Base-by-base conservation (phyloP, 2,797 vertebrate species). In the Sebastes cheni region DNA sequence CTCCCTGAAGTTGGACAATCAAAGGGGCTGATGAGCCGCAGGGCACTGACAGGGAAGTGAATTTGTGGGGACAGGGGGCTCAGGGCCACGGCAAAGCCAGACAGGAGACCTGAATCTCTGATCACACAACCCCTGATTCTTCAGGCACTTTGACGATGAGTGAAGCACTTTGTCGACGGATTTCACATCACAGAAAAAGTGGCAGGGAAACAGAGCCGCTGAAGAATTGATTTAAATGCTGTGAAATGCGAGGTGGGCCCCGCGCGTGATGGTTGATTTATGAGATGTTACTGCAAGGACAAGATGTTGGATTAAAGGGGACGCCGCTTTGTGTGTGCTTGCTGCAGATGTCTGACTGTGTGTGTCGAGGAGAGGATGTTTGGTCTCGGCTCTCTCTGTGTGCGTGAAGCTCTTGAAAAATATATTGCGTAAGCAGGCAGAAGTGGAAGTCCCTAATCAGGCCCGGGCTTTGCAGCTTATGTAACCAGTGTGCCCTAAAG, bases 1-100 rank as follows among this genome's bases (percentile, higher is more conserved):
- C 78, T 90, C 46, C 72, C 79, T 54, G 54, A 87, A 90, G 87
- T 91, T 69, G 80, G 79, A 87, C 82, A 86, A 85, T 89, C 87
- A 85, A 88, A 91, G 68, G 34, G 46, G 58, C 77, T 56, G 61
- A 72, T 77, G 79, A 89, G 86, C 84, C 27, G 12, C 78, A 68
- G 80, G 79, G 84, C 74, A 36, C 78, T 84, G 84, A 87, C 78
- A 81, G 83, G 27, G 56, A 87, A 78, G 75, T 64, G 81, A 70
- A 90, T 88, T 85, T 56, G 80, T 30, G 52, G 55, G 87, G 87
- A 86, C 77, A 66, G 25, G 67, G 70, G 55, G 72, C 77, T 78
- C 39, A 18, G 78, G 83, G 82, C 75, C 81, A 67, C n/a, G 3
- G 75, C 50, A 59, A 59, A 34, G 82, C 74, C 8, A 79, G 82